Evolutionary conservation across 2,888 invertebrate species (phyloP), one percentile per base, ranked within the genome.

Genomic region (Eueremaeus valkanovi): DNA sequence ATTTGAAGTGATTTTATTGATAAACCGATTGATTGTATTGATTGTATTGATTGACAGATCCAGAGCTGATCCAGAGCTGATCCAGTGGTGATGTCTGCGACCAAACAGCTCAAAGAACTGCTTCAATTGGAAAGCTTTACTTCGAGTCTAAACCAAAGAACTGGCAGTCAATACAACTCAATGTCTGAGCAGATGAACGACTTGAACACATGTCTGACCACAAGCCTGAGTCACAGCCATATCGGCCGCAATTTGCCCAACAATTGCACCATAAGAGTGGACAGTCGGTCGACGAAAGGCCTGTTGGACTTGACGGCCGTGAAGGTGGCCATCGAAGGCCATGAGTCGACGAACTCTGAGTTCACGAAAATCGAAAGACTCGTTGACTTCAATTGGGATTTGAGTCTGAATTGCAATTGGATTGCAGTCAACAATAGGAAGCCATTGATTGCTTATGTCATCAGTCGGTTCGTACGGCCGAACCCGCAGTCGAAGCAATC

Each of bases 361-460:
- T 75, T 75, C 45, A 61, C 61, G n/a, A 75, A 75, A 58, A 61
- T 75, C 13, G 58, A 55, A 40, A 55, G 45, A 42, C 29, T 75
- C 1, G 58, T 75, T 21, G 72, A 75, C 49, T 75, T 61, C 29
- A 72, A 58, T 40, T 75, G 75, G 75, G 63, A 63, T 9, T 27
- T 1, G 18, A 36, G 16, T 29, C 24, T 31, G 21, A 75, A 75
- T 18, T 31, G 31, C 16, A 75, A 75, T 72, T 72, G 55, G 75
- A 45, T 75, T 31, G 72, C 75, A 24, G 63, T 75, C 5, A 61
- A 45, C 31, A 61, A 58, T 36, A 16, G 58, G 21, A 72, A 75
- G 21, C 75, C 75, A 36, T 31, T 58, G 2, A 75, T 75, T 42
- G 75, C 75, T 33, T 75, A 75, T 40, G 72, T 75, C 2, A 21